Base-by-base conservation (phyloP, 2,113 vertebrate genomes). In the Pipa parva region DNA sequence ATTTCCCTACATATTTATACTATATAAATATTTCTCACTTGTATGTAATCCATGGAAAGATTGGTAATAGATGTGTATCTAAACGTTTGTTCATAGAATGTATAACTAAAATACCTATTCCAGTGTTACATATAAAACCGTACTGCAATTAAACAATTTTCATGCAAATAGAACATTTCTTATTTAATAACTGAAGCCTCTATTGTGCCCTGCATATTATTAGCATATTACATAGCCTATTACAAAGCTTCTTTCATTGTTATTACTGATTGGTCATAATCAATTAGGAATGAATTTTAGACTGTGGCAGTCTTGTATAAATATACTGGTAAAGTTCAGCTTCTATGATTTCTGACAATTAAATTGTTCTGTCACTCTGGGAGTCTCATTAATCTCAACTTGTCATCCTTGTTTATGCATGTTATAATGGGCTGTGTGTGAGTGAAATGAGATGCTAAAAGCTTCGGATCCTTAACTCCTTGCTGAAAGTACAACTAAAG, bases 351-450 rank as follows among this genome's bases (percentile, higher is more conserved):
- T 90, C 78, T 94, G 92, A 97, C 94, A 94, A 93, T 95, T 95
- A 94, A 93, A 94, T 92, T 92, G 92, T 88, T 88, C 88, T 91
- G 92, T 93, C 92, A 94, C 89, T 90, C 85, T 82, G 85, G 90
- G 88, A 85, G 87, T 84, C 89, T 92, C 92, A 97, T 97, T 96
- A 96, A 96, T 97, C 94, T 97, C 92, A 90, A 93, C 93, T 95
- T 97, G 95, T 98, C 95, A 94, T 91, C 85, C 85, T 86, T 97
- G 92, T 94, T 97, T 97, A 94, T 92, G 87, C 87, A 90, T 86
- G 85, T 91, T 91, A 87, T 91, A 89, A 88, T 90, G 89, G 85
- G 70, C 81, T 85, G 86, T 87, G 84, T 80, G 82, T 80, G 81
- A 83, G 81, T 82, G 82, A 88, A 90, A 88, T 70, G 76, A 88